phyloP scores from a whole-genome alignment of 2,888 invertebrate species.

The Drosophila monieri region DNA sequence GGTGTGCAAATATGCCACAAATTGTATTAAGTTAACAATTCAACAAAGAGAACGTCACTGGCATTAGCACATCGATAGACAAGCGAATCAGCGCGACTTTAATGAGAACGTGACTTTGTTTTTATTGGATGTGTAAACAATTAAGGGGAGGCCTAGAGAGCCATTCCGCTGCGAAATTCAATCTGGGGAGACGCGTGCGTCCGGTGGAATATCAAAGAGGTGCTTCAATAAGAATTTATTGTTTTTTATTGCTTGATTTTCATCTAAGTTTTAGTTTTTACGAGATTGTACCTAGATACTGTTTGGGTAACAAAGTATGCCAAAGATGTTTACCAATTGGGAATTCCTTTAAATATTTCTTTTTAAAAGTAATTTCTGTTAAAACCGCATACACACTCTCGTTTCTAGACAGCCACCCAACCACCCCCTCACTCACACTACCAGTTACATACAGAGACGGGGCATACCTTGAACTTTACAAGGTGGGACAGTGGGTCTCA shows the following conservation, averaged over 20 bases:
- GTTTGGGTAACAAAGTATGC: neutral
- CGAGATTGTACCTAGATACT: no score
- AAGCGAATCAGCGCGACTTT: constrained; percentile 39
- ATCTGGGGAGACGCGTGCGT: constrained; percentile 27
- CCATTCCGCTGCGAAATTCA: constrained; percentile 17
- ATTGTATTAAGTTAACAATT: constrained; percentile 56
- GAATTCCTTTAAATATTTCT: neutral
- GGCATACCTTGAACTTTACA: constrained; percentile 45
- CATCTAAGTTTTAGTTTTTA: no score
- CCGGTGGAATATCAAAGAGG: neutral
- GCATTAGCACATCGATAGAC: constrained; percentile 59
- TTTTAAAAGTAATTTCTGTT: constrained; percentile 1
- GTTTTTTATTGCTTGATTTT: neutral
- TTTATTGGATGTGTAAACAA: constrained; percentile 59
- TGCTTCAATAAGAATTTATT: neutral
- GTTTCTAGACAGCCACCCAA: constrained; percentile 11
- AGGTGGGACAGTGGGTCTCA: constrained; percentile 26
- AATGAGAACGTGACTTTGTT: constrained; percentile 73
- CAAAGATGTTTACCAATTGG: neutral
- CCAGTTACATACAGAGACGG: neutral
- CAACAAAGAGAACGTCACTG: constrained; percentile 62
- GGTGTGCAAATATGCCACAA: constrained; percentile 59
- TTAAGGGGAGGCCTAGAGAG: constrained; percentile 13
- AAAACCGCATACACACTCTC: constrained; percentile 23
- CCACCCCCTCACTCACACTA: constrained; percentile 13